Base-by-base conservation (phyloP, 2,888 invertebrate species). In the Blastobasis adustella region DNA sequence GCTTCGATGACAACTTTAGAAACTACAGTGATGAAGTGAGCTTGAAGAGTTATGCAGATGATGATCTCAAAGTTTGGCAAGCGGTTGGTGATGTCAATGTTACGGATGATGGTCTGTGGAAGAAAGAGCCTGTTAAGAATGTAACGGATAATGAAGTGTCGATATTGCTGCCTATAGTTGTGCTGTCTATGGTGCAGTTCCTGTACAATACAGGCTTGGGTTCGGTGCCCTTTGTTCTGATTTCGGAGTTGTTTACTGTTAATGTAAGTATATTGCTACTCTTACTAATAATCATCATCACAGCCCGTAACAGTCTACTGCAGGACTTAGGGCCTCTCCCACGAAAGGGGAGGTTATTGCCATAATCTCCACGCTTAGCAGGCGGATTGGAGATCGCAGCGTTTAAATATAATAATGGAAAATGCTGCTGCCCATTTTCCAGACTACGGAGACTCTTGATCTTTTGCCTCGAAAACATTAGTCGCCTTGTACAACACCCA, bases 161-260 rank as follows among this genome's bases (percentile, higher is more conserved):
- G 8, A 67, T 86, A 49, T 82, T 82, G 77, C 69, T 79, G 5
- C 84, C 87, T 0, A 74, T 83, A n/a, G 64, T 76, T 38, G 56
- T 88, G 59, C 54, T 88, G 49, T 88, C 88, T 2, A 51, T 75
- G 49, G 77, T 81, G 47, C 58, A 87, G 44, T 88, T 88, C 62
- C 64, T 88, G 54, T 88, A 84, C 61, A 88, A 88, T 54, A 77
- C 87, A 48, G 88, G 88, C 46, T 69, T 88, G 61, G 88, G 88
- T 55, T 86, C 88, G 7, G 82, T 88, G 71, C 88, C 88, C 75
- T 87, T 79, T 61, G 85, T 88, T 39, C 68, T 88, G 52, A 76
- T 86, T 54, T 79, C 86, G 37, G 88, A 88, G 49, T 57, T 87
- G 50, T 88, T 88, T 73, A 66, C 80, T 45, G 72, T 82, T 9